Conservation (phyloP, 1,140 invertebrate genomes). For the Spodoptera litura region DNA sequence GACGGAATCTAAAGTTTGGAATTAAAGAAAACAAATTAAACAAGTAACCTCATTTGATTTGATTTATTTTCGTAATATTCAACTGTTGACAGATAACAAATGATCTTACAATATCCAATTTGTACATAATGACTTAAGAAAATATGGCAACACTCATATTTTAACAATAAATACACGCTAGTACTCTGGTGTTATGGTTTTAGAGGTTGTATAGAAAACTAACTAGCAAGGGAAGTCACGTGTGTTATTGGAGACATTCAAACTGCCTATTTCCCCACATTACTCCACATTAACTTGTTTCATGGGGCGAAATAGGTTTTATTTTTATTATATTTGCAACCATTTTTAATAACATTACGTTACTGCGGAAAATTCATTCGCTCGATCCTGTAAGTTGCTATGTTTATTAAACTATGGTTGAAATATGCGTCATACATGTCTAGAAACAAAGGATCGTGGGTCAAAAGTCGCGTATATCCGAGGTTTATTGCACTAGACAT, state of each 20-base stretch:
- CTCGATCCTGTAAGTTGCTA: not conserved
- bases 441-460: conserved; percentile 7
- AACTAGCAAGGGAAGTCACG: conserved; percentile 34
- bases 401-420: conserved; percentile 10
- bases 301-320: conserved; percentile 12
- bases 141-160: conserved; percentile 86
- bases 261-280: conserved; percentile 10
- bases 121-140: conserved; percentile 86
- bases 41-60: conserved; percentile 68
- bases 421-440: conserved; percentile 25
- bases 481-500: not conserved
- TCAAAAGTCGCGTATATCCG: not conserved
- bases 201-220: conserved; percentile 42
- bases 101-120: conserved; percentile 85
- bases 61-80: conserved; percentile 85
- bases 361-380: not conserved
- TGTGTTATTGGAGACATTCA: conserved; percentile 25
- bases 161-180: conserved; percentile 82
- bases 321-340: conserved; percentile 28
- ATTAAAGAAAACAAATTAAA: conserved; percentile 62
- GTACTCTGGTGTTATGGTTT: conserved; percentile 64
- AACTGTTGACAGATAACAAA: conserved; percentile 86
- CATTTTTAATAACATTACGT: conserved; percentile 16
- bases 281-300: not conserved
- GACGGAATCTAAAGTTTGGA: not conserved